Conservation (phyloP, 2,113 vertebrate genomes). For the Saguinus midas region DNA sequence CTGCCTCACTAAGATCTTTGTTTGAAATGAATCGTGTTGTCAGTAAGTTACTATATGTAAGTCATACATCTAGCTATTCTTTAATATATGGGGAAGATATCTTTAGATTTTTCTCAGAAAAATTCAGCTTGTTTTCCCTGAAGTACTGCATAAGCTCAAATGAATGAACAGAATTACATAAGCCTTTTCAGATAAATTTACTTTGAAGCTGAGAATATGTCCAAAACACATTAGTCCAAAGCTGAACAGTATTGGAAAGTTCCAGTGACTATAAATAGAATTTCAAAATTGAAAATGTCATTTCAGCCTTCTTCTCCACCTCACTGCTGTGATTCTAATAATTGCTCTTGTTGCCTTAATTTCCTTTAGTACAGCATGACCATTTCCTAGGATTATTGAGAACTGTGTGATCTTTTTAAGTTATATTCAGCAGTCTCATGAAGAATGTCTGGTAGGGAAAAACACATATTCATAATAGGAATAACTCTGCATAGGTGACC, state of each 20-base stretch:
- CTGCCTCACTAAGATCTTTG: neutral
- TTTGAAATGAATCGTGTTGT: constrained; percentile 32
- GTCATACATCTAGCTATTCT: neutral
- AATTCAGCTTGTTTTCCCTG: constrained; percentile 9
- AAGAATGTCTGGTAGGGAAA: neutral
- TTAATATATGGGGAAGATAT: neutral
- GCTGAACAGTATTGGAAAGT: constrained; percentile 50
- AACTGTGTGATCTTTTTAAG: constrained; percentile 30
- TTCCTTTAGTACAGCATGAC: constrained; percentile 59
- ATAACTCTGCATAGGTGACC: neutral
- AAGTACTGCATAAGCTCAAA: neutral
- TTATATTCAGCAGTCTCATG: neutral
- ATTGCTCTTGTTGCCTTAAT: constrained; percentile 56
- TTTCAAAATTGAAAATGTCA: constrained; percentile 72
- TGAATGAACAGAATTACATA: constrained; percentile 39
- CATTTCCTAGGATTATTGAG: constrained; percentile 50
- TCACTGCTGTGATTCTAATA: constrained; percentile 55
- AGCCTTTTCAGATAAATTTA: constrained; percentile 23
- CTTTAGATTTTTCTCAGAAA: neutral
- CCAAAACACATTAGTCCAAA: constrained; percentile 37
- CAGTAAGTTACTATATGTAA: neutral
- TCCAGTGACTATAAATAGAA: constrained; percentile 69
- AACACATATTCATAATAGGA: neutral
- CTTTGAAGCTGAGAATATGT: constrained; percentile 39
- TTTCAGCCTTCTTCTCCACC: constrained; percentile 49